Conservation (phyloP, 2,888 invertebrate genomes). For the Napeogenes inachia region DNA sequence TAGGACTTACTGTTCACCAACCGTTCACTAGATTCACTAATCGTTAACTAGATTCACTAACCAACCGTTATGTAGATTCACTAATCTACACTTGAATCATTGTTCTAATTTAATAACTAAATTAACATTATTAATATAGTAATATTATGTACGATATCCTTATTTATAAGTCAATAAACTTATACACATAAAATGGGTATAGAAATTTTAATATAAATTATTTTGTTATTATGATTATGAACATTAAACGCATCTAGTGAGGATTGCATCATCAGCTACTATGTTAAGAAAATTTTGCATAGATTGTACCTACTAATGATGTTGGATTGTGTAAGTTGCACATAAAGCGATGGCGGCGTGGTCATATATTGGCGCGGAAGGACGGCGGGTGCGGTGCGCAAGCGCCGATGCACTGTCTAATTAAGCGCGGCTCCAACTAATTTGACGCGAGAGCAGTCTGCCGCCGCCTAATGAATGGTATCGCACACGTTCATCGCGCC, state of each 20-base stretch:
- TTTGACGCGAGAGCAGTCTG: slow-evolving; percentile 68
- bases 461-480: slow-evolving; percentile 73
- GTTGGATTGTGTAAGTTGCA: slow-evolving; percentile 29
- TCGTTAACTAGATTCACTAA: too few relatives aligned
- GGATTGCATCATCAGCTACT: slow-evolving; percentile 9
- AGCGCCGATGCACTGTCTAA: slow-evolving; percentile 54
- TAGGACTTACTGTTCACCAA: too few relatives aligned
- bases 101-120: too few relatives aligned
- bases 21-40: too few relatives aligned
- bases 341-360: slow-evolving; percentile 16
- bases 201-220: slow-evolving; percentile 25
- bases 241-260: slow-evolving; percentile 25
- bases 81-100: too few relatives aligned
- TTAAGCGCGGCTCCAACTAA: slow-evolving; percentile 68
- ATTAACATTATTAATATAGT: too few relatives aligned
- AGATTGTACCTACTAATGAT: slow-evolving; percentile 30
- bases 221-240: slow-evolving; percentile 23
- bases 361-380: slow-evolving; percentile 27
- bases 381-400: slow-evolving; percentile 36
- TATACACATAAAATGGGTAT: not conserved
- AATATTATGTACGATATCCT: too few relatives aligned
- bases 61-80: too few relatives aligned
- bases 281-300: slow-evolving; percentile 27
- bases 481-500: slow-evolving; percentile 74
- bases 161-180: too few relatives aligned